Evolutionary conservation across 2,888 invertebrate genomes (phyloP).

Genomic region (Bembecia ichneumoniformis): DNA sequence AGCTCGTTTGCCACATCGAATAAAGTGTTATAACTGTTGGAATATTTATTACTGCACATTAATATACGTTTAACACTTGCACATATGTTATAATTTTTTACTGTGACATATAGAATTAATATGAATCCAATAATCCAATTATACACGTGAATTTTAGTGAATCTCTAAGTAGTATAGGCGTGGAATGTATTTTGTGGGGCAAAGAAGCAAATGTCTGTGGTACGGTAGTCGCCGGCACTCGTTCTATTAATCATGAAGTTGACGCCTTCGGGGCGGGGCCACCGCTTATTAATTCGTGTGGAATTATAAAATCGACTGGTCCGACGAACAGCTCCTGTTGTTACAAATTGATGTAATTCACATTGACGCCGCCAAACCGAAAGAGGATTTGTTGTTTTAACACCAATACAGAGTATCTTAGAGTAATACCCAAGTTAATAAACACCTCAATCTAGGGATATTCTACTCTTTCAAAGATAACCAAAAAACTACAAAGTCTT

Average conservation of each 20-base stretch:
- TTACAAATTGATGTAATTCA: no score
- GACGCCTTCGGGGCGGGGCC: conserved; percentile 66
- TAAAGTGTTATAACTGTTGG: no score
- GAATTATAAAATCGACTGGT: conserved; percentile 15
- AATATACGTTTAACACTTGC: no score
- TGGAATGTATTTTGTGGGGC: conserved; percentile 22
- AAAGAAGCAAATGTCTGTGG: conserved; percentile 31
- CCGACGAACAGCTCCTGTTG: not conserved
- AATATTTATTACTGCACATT: no score
- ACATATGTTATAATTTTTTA: conserved; percentile 6
- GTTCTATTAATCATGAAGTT: conserved; percentile 60
- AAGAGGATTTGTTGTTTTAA: no score
- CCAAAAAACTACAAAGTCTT: not conserved
- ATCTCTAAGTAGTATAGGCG: conserved; percentile 10
- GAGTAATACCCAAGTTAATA: no score
- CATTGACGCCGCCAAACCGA: no score
- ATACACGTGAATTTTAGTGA: conserved; percentile 38
- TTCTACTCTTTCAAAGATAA: no score
- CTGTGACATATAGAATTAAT: conserved; percentile 35
- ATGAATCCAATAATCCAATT: conserved; percentile 35
- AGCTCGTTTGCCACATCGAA: no score
- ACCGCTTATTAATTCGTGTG: conserved; percentile 59
- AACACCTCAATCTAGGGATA: no score
- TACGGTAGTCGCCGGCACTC: conserved; percentile 53
- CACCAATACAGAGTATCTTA: no score